A percentile compares a stretch with the other conserved stretches of the same genome.
Evolutionary conservation across 2,888 invertebrate genomes (phyloP).

Genomic region (Charanyca ferruginea): DNA sequence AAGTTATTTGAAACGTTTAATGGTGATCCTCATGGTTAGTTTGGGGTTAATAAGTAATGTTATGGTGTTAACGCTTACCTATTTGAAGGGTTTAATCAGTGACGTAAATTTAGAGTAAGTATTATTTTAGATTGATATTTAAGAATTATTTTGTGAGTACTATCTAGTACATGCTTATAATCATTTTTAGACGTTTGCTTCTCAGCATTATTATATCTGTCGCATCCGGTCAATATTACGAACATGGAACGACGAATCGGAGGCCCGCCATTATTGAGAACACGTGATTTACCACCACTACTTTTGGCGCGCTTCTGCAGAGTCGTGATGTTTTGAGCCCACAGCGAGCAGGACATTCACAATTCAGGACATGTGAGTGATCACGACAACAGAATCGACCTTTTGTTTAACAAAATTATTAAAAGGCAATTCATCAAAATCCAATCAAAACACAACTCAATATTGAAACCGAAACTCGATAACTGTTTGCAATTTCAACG

Average conservation of each 20-base stretch:
- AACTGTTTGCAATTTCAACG: conserved; percentile 28
- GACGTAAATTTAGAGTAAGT: neutral
- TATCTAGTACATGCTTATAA: neutral
- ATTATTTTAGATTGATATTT: neutral
- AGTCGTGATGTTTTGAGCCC: too few species aligned
- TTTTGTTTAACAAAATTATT: neutral
- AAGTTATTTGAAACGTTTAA: conserved; percentile 54
- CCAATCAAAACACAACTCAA: conserved; percentile 10
- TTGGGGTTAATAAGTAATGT: conserved; percentile 41
- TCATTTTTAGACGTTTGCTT: too few species aligned
- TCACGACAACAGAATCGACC: too few species aligned
- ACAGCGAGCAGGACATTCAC: too few species aligned
- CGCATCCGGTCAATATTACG: too few species aligned
- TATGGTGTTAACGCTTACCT: conserved; percentile 20
- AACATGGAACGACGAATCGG: too few species aligned
- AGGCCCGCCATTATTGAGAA: too few species aligned
- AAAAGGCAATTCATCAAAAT: neutral
- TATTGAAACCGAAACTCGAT: conserved; percentile 35
- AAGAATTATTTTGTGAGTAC: neutral
- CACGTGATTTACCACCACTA: too few species aligned
- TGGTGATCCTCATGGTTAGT: conserved; percentile 45
- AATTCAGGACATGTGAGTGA: too few species aligned
- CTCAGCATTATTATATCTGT: too few species aligned
- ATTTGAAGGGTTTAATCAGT: conserved; percentile 11
- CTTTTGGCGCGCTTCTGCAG: too few species aligned